Base-by-base conservation (phyloP, 2,797 vertebrate species). In the Sebastes trivittatus region DNA sequence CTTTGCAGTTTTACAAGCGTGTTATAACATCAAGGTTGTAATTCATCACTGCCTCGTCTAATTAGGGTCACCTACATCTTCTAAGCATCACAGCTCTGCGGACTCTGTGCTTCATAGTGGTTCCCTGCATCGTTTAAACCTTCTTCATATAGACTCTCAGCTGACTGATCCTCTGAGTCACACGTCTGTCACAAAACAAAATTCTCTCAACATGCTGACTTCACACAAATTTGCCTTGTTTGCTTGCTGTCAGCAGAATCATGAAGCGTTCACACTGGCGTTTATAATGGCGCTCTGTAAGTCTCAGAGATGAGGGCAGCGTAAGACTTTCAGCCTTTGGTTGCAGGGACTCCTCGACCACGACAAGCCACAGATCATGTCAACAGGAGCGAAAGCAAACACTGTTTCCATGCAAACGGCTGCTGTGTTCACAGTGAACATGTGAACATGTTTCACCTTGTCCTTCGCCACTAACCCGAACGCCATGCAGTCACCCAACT, bases 351-450 rank as follows among this genome's bases (percentile, higher is more conserved):
- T 78, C 78, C 59, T 61, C 22, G 60, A 64, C 30, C 73, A 74
- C 6, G 27, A 68, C 59, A 2, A 62, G 25, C 69, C 56, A 34
- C 65, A 29, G 54, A 79, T 87, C 77, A 86, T 55, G 59, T 78
- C 77, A 88, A 88, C 84, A 62, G 27, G 1, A 81, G 68, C 38
- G 42, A 80, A 75, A 6, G 30, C 80, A 88, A 83, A 91, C 72
- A 67, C 5, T 6, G 82, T 90, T 80, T 87, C 74, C 81, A 83
- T 77, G 84, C 79, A 75, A 77, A 83, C 74, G 60, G 76, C 55
- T 70, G 52, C 73, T 78, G 46, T 75, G 76, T 77, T 84, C 55
- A 22, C 59, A 72, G 27, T 34, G 38, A 79, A 76, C 74, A 86
- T 23, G 74, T 22, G 74, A 10, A 13, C 27, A 55, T 72, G 65